Base-by-base conservation (phyloP, 2,888 invertebrate species). In the Ochlodes sylvanus region DNA sequence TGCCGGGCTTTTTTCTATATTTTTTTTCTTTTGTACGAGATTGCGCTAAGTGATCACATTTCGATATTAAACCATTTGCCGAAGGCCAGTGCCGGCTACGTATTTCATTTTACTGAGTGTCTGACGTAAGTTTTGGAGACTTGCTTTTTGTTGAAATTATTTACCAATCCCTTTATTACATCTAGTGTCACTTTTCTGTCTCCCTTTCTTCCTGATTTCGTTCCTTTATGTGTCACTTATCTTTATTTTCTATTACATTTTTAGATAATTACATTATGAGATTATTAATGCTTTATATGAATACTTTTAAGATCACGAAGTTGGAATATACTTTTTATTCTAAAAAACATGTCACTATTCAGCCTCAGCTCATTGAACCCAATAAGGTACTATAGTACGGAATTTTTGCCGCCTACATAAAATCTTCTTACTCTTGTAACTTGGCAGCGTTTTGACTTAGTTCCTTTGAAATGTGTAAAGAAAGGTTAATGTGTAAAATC, bases 21-120 rank as follows among this genome's bases (percentile, higher is more conserved):
- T 87, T 87, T 86, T 86, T 89, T 88, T 87, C 88, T 88, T 89
- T 92, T 91, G 90, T 91, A 87, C 87, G 91, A 92, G 92, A 92
- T 92, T 92, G 90, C 91, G 90, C 92, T 92, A 93, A 92, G 92
- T 93, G 92, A 93, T 92, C 92, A 92, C 93, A 92, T 93, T 93
- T 92, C 92, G 92, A 92, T 93, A 93, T 93, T 92, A 92, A 92
- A 91, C 92, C 92, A 91, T 92, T 92, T 92, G 89, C 89, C 87
- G 90, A 89, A 89, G 90, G 90, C 90, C 91, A 82, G 90, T 87
- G 86, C 88, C 83, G 89, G 88, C 88, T 88, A 89, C 92, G 92
- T 92, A 92, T 93, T 92, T 93, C 93, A 93, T 93, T 93, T 92
- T 87, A 91, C 91, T 92, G 92, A 93, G 92, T 93, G 92, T 92